Percentiles rank a stretch among this genome's conserved stretches.
These are phyloP conservation scores for Plemyria rubiginata DNA, from an alignment of 2,888 invertebrate genomes.

Conservation along the genomic window DNA sequence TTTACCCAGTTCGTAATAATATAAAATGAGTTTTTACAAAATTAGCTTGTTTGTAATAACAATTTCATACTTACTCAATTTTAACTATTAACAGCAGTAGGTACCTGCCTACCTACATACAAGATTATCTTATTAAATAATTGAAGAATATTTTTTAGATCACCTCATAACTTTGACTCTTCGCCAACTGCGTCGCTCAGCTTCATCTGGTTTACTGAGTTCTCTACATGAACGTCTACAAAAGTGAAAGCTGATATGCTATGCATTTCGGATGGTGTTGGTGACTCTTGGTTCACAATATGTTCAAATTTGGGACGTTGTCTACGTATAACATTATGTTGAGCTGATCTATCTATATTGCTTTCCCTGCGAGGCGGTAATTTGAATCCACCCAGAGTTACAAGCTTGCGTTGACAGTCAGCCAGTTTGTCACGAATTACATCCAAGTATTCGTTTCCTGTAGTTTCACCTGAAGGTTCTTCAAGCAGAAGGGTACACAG, in stretches of 20 bases:
- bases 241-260: slow-evolving; percentile 67
- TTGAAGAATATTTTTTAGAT: background rate
- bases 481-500: slow-evolving; percentile 86
- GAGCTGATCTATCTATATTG: slow-evolving; percentile 51
- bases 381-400: slow-evolving; percentile 70
- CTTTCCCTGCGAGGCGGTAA: slow-evolving; percentile 69
- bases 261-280: slow-evolving; percentile 62
- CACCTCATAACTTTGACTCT: slow-evolving; percentile 70
- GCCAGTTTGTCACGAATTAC: slow-evolving; percentile 82
- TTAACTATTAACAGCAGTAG: background rate
- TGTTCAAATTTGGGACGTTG: slow-evolving; percentile 66
- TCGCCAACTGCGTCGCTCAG: slow-evolving; percentile 58
- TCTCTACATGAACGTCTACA: slow-evolving; percentile 70
- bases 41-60: background rate
- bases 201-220: slow-evolving; percentile 48
- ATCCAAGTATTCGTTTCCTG: slow-evolving; percentile 82
- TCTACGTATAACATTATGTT: slow-evolving; percentile 53
- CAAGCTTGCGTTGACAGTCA: slow-evolving; percentile 74
- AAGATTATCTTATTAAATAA: background rate
- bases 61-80: background rate
- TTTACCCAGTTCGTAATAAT: background rate
- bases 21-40: background rate
- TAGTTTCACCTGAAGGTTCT: slow-evolving; percentile 81
- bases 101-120: slow-evolving; percentile 1
- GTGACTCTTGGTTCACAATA: slow-evolving; percentile 66